Percentiles rank a stretch among this genome's conserved stretches.
Conservation (phyloP, 1,140 invertebrate species). For the Bombus confusus region DNA sequence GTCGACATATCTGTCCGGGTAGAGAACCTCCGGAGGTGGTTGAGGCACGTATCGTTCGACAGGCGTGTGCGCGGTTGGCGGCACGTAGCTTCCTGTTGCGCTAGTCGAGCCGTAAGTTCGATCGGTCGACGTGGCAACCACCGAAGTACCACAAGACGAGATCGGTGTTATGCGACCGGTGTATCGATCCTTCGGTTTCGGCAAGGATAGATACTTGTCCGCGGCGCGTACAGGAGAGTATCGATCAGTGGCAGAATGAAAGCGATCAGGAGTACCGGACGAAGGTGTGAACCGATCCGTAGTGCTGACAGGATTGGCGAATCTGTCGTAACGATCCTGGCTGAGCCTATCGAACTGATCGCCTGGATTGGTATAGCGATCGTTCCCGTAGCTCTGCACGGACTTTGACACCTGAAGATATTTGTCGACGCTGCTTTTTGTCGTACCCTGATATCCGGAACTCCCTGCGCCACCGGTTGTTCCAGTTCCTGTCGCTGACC, state of each 20-base stretch:
- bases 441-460: constrained; percentile 37
- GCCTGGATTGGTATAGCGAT: constrained; percentile 44
- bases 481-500: background rate
- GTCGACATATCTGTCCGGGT: constrained; percentile 81
- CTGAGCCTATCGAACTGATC: constrained; percentile 63
- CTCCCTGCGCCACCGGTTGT: background rate
- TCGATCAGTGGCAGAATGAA: constrained; percentile 71
- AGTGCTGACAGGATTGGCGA: constrained; percentile 26
- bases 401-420: constrained; percentile 66
- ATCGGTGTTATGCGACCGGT: constrained; percentile 78
- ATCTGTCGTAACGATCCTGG: constrained; percentile 73
- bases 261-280: constrained; percentile 70
- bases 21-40: constrained; percentile 83
- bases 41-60: constrained; percentile 87
- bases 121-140: constrained; percentile 68
- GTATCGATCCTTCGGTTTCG: constrained; percentile 80
- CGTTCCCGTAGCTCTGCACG: constrained; percentile 57
- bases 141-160: constrained; percentile 69
- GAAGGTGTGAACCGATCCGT: constrained; percentile 68
- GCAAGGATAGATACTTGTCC: constrained; percentile 81
- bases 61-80: constrained; percentile 86
- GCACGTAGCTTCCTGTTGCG: constrained; percentile 82
- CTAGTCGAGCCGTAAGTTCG: constrained; percentile 69
- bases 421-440: constrained; percentile 54
- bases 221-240: constrained; percentile 75